These are phyloP conservation scores for Schizaphis graminum DNA, from an alignment of 2,888 invertebrate species.

Conservation along the genomic window DNA sequence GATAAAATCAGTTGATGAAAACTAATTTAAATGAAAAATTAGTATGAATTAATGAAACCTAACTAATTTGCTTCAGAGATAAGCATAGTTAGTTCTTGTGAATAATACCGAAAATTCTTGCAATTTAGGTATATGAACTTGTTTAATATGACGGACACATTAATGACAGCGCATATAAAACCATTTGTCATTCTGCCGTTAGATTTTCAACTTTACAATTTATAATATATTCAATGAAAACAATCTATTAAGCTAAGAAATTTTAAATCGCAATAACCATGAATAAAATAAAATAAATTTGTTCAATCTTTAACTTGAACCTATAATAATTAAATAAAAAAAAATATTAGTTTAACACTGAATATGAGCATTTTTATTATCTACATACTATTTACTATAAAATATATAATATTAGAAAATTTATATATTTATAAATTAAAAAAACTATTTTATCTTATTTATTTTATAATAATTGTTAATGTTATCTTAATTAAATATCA, in stretches of 20 bases:
- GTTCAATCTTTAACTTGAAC: not conserved
- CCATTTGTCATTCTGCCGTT: constrained; percentile 7
- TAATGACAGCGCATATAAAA: not conserved
- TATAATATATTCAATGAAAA: not conserved
- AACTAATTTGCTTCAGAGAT: not conserved
- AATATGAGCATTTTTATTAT: too few species aligned
- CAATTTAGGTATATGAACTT: not conserved
- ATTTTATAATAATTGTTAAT: too few species aligned
- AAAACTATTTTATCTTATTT: too few species aligned
- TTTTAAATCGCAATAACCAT: not conserved
- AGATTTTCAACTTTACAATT: not conserved
- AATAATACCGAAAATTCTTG: not conserved
- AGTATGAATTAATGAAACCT: not conserved
- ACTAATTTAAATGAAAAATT: not conserved
- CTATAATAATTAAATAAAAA: not conserved
- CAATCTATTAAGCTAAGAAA: not conserved
- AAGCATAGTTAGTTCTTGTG: not conserved
- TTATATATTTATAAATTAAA: too few species aligned
- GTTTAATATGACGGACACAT: not conserved
- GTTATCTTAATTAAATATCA: too few species aligned
- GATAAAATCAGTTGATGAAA: not conserved
- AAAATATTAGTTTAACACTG: not conserved
- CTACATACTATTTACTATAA: too few species aligned
- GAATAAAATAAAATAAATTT: not conserved
- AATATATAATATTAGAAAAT: too few species aligned